Conservation (phyloP, 2,113 vertebrate species). For the Tretioscincus oriximinensis region DNA sequence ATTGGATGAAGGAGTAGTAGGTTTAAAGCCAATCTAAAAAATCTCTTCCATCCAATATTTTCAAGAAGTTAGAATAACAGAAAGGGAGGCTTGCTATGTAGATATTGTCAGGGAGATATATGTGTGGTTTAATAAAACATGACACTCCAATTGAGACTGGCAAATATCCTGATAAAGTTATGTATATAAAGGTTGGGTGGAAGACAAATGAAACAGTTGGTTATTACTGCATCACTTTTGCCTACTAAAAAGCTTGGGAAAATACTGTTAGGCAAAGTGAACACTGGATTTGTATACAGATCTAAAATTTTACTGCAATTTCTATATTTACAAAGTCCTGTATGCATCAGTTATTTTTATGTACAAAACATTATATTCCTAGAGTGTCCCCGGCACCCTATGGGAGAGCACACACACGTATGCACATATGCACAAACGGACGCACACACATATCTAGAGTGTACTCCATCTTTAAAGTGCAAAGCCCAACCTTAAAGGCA, state of each 20-base stretch:
- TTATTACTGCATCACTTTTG: constrained; percentile 19
- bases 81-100: not conserved
- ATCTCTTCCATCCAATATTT: not conserved
- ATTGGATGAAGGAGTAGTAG: not conserved
- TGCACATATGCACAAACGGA: too few relatives aligned
- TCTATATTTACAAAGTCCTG: not conserved
- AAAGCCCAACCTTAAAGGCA: too few relatives aligned
- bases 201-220: constrained; percentile 34
- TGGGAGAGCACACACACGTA: too few relatives aligned
- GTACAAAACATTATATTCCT: too few relatives aligned
- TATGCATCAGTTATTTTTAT: not conserved
- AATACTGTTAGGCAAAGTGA: constrained; percentile 37
- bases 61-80: not conserved
- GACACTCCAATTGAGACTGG: constrained; percentile 39
- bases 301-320: not conserved
- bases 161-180: constrained; percentile 23
- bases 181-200: constrained; percentile 31
- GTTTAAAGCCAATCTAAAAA: not conserved
- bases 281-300: constrained; percentile 43
- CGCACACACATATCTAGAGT: too few relatives aligned
- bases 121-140: constrained; percentile 47
- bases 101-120: constrained; percentile 40
- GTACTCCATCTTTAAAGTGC: too few relatives aligned
- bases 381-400: too few relatives aligned
- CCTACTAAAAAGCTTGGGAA: constrained; percentile 26